Percentiles rank a stretch among this genome's conserved stretches.
Conservation (phyloP, 2,113 vertebrate genomes). For the Corvus hawaiiensis region DNA sequence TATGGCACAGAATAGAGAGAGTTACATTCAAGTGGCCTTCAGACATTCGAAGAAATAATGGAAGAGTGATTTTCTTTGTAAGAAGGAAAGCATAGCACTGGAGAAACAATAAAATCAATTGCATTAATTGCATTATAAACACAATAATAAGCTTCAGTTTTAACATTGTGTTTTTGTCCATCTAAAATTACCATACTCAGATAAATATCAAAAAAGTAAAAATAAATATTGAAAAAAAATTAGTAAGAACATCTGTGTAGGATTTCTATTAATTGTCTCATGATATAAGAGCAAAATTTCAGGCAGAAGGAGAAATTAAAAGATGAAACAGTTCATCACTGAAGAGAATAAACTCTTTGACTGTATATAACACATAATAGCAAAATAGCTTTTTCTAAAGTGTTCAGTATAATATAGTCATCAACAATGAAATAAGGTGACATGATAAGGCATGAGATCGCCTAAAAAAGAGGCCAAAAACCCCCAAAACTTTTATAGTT, state of each 20-base stretch:
- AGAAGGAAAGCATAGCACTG: neutral
- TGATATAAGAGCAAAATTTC: neutral
- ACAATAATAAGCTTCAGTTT: neutral
- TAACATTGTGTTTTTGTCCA: neutral
- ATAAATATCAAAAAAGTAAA: neutral
- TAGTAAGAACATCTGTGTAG: neutral
- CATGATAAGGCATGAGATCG: neutral
- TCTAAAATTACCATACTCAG: neutral
- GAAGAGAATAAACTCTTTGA: neutral
- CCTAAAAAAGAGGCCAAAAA: neutral
- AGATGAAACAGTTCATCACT: neutral
- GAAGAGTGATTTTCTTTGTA: neutral
- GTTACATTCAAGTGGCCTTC: neutral
- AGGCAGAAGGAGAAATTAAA: neutral
- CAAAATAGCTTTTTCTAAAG: neutral
- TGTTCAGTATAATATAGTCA: neutral
- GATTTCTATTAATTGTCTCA: neutral
- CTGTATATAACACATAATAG: neutral
- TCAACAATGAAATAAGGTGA: neutral
- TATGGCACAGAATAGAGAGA: neutral
- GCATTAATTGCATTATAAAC: neutral
- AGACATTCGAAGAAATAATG: neutral
- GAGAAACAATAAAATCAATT: neutral
- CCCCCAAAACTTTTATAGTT: accelerated
- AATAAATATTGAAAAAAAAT: neutral